These are phyloP conservation scores for Paratilapia polleni DNA, from an alignment of 2,113 vertebrate species.

Conservation along the genomic window DNA sequence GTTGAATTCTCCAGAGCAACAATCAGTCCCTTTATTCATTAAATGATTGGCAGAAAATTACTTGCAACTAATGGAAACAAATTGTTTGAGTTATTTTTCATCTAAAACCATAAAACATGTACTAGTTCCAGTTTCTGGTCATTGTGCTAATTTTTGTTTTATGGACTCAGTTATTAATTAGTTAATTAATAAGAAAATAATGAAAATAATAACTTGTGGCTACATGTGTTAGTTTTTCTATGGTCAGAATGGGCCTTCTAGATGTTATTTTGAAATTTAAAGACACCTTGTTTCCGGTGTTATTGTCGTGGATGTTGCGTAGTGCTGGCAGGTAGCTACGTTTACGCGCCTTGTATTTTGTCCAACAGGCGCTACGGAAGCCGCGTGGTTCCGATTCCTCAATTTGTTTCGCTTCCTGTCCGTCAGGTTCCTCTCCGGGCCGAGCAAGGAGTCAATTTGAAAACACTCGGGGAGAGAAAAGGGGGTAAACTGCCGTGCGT, in stretches of 20 bases:
- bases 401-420: slow-evolving; percentile 55
- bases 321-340: neutral
- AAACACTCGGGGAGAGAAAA: neutral
- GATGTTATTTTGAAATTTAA: slow-evolving; percentile 22
- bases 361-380: slow-evolving; percentile 43
- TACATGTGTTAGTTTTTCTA: neutral
- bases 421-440: slow-evolving; percentile 44
- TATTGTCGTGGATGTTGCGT: neutral
- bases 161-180: neutral
- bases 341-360: slow-evolving; percentile 28
- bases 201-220: neutral
- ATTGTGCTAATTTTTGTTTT: neutral
- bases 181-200: neutral
- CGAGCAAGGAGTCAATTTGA: neutral
- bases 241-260: neutral
- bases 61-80: neutral
- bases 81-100: neutral
- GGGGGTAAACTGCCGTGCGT: neutral
- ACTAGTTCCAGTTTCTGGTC: neutral
- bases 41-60: too few relatives aligned
- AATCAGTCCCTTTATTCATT: too few relatives aligned
- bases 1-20: too few relatives aligned
- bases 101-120: neutral
- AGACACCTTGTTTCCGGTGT: neutral
- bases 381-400: slow-evolving; percentile 5